Evolutionary conservation across 2,113 vertebrate species (phyloP).

Genomic region (Australoheros scitulus): DNA sequence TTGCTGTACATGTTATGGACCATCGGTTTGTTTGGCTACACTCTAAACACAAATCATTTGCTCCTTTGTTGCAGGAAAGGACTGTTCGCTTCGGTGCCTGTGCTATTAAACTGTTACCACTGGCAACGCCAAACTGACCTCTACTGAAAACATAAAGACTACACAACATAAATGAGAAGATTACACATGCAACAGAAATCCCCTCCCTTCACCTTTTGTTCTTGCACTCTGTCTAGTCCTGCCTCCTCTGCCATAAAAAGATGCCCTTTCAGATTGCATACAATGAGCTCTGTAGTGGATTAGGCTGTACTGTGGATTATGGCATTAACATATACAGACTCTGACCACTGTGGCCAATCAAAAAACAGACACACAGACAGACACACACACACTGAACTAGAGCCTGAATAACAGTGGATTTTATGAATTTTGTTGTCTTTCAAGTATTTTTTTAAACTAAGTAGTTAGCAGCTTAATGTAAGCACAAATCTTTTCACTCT

Average conservation of each 20-base stretch:
- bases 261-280: background rate
- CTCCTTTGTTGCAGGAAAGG: background rate
- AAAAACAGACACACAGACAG: background rate
- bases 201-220: background rate
- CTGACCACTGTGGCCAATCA: constrained; percentile 8
- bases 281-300: constrained; percentile 29
- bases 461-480: too few relatives aligned
- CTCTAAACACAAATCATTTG: background rate
- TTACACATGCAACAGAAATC: background rate
- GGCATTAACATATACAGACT: constrained; percentile 37
- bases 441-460: background rate
- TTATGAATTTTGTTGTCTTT: background rate
- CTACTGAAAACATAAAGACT: background rate
- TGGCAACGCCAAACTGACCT: background rate
- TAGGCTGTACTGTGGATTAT: constrained; percentile 57
- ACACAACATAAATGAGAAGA: background rate
- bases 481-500: too few relatives aligned
- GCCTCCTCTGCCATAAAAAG: background rate
- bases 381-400: background rate
- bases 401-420: background rate
- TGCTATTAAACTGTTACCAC: background rate
- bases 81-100: background rate
- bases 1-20: background rate
- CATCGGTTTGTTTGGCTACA: background rate
- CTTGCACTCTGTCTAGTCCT: background rate